Conservation (phyloP, 2,888 invertebrate species). For the Epirrita christyi region DNA sequence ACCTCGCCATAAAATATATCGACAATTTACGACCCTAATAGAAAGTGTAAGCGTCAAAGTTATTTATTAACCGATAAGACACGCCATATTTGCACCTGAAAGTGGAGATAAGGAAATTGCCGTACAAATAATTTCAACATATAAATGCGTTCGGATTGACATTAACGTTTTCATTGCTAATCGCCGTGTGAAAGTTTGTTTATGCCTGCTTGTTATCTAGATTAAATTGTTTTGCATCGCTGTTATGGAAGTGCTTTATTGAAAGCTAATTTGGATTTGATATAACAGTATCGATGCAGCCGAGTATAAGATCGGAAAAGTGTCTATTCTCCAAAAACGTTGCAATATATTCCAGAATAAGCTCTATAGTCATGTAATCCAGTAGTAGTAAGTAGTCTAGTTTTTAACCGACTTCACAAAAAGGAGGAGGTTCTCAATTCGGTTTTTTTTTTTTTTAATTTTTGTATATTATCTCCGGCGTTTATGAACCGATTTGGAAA, state of each 20-base stretch:
- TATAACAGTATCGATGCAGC: slow-evolving; percentile 2
- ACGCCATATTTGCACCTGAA: slow-evolving; percentile 50
- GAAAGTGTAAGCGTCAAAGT: slow-evolving; percentile 51
- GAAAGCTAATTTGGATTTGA: slow-evolving; percentile 14
- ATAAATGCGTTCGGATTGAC: slow-evolving; percentile 44
- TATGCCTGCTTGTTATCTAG: slow-evolving; percentile 31
- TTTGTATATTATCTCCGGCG: no score
- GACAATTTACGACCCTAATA: slow-evolving; percentile 43
- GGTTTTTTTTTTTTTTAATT: no score
- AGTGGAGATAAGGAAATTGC: slow-evolving; percentile 46
- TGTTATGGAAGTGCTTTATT: slow-evolving; percentile 4
- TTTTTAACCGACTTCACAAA: no score
- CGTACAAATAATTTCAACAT: slow-evolving; percentile 47
- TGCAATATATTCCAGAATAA: not conserved
- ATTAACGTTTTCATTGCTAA: slow-evolving; percentile 46
- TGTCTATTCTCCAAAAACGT: not conserved
- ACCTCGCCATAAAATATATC: slow-evolving; percentile 36
- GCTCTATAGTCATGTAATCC: not conserved
- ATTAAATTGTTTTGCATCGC: slow-evolving; percentile 30
- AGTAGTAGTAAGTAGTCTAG: no score
- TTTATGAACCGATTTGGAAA: no score
- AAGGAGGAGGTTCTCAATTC: no score
- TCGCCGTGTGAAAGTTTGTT: slow-evolving; percentile 48
- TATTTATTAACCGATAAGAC: slow-evolving; percentile 51
- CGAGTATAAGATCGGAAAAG: not conserved